Evolutionary conservation across 2,797 vertebrate genomes (phyloP).

Genomic region (Pangasius mekongensis): DNA sequence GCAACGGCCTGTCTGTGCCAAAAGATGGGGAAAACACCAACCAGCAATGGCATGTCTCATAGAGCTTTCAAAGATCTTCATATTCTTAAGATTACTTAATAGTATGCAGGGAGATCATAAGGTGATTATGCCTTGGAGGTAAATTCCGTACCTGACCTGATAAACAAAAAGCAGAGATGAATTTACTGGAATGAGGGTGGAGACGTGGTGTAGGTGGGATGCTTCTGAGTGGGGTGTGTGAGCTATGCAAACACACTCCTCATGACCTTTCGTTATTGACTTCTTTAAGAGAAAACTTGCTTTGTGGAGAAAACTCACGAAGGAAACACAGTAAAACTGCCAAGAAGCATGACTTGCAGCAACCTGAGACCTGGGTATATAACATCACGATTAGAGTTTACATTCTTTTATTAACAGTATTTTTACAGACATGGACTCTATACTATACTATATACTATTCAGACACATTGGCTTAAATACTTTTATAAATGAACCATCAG

Average conservation of each 20-base stretch:
- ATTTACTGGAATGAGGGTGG: slow-evolving; percentile 48
- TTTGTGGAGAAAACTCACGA: not conserved
- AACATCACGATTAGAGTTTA: not conserved
- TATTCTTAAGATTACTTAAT: slow-evolving; percentile 14
- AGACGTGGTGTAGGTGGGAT: slow-evolving; percentile 47
- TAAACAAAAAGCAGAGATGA: slow-evolving; percentile 38
- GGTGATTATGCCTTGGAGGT: slow-evolving; percentile 17
- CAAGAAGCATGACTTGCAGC: not conserved
- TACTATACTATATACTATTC: not conserved
- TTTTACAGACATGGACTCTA: no score
- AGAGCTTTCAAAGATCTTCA: not conserved
- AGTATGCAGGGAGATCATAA: not conserved
- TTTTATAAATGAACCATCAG: not conserved
- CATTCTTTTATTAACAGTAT: not conserved
- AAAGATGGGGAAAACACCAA: not conserved
- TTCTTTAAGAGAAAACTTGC: slow-evolving; percentile 5
- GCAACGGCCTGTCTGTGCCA: no score
- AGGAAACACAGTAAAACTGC: not conserved
- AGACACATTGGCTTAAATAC: not conserved
- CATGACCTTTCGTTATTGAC: slow-evolving; percentile 6
- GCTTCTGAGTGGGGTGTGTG: slow-evolving; percentile 22
- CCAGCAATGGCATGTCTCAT: slow-evolving; percentile 3
- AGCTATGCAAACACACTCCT: slow-evolving; percentile 8
- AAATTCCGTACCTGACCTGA: slow-evolving; percentile 4
- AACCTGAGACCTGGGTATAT: not conserved